Percentiles rank a stretch among this genome's conserved stretches.
Evolutionary conservation across 2,797 vertebrate species (phyloP).

Genomic region (Danio aesculapii): DNA sequence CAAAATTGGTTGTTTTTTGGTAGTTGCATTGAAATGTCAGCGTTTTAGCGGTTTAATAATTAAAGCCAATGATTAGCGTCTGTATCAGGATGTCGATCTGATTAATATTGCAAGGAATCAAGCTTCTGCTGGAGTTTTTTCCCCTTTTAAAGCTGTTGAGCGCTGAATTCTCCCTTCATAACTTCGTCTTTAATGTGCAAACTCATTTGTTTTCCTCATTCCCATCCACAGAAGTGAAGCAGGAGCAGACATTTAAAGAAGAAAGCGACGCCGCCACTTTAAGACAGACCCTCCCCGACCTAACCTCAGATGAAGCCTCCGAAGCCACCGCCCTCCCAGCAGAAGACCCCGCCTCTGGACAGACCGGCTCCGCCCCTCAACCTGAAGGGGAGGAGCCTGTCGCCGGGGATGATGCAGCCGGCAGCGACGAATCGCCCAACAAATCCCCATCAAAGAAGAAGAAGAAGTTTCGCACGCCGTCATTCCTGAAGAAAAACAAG

Average conservation of each 20-base stretch:
- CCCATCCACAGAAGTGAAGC: constrained; percentile 73
- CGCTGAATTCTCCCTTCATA: background rate
- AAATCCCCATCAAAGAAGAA: constrained; percentile 99
- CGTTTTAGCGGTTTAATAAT: background rate
- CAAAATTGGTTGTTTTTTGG: background rate
- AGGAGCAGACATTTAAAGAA: constrained; percentile 83
- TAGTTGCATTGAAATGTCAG: background rate
- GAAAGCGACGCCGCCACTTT: constrained; percentile 93
- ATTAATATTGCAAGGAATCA: background rate
- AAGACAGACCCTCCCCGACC: constrained; percentile 94
- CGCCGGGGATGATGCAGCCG: constrained; percentile 73
- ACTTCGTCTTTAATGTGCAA: background rate
- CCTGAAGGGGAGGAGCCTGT: constrained; percentile 80
- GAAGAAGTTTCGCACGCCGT: constrained; percentile 99
- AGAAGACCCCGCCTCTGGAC: constrained; percentile 75
- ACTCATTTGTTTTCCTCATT: constrained; percentile 12
- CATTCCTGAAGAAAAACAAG: constrained; percentile 99
- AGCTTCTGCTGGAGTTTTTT: background rate
- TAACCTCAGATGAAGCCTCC: constrained; percentile 93
- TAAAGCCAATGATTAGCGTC: background rate
- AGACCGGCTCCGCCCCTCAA: constrained; percentile 63
- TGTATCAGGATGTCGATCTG: background rate
- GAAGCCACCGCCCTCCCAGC: constrained; percentile 83
- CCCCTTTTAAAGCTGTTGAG: background rate
- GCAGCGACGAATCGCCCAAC: constrained; percentile 93